Base-by-base conservation (phyloP, 2,888 invertebrate species). In the Thymelicus acteon region DNA sequence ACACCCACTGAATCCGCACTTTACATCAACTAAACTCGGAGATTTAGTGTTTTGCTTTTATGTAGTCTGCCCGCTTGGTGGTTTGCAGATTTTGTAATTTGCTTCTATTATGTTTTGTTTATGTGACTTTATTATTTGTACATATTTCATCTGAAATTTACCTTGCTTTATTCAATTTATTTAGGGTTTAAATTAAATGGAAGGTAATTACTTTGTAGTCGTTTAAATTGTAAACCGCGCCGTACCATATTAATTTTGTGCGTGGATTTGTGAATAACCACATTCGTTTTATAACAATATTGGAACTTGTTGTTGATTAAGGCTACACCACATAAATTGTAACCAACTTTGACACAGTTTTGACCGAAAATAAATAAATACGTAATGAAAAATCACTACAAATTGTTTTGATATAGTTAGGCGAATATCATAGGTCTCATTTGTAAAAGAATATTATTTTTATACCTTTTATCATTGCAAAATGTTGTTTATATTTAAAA, bases 1-100 rank as follows among this genome's bases (percentile, higher is more conserved):
- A 68, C 68, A 68, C 68, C 61, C 68, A 68, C 68, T 68, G 68
- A 68, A 61, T 68, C 68, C 68, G 61, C 61, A 68, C 68, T 68
- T 68, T 68, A 68, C 68, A 68, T 68, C 61, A 47, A 68, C 68
- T 68, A 68, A 61, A 68, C 68, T 68, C 61, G 68, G 54, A 68
- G 61, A 62, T 68, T 68, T 68, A 68, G 44, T 68, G 44, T 54
- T 60, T 68, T 62, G 54, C 52, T 54, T 68, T 68, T 68, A 68
- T 68, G 40, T 61, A 54, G 44, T 68, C 61, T 47, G 67, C 15
- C 49, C 12, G 40, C 60, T 60, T 49, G 24, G 60, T 49, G 24
- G 60, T 15, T 61, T 44, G 31, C 40, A 52, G 4, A 12, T 13
- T 52, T 64, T 60, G 12, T 60, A 24, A 54, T 24, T 54, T 54